Evolutionary conservation across 2,113 vertebrate genomes (phyloP).

Genomic region (Carassius carassius): DNA sequence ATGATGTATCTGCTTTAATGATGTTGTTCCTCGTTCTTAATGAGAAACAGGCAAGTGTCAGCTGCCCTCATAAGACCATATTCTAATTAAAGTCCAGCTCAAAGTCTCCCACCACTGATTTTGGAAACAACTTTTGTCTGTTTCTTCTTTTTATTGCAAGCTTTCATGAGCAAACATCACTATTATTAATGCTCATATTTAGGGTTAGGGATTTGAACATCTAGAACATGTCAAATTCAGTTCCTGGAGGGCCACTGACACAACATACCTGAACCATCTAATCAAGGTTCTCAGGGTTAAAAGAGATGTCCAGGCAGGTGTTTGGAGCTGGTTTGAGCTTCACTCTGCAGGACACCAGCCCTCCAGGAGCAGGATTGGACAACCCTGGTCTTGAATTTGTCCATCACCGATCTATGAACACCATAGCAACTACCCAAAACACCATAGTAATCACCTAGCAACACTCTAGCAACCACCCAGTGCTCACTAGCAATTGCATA

Average conservation of each 20-base stretch:
- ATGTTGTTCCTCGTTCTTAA: conserved; percentile 9
- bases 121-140: neutral
- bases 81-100: conserved; percentile 16
- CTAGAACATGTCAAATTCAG: neutral
- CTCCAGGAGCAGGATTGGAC: no score
- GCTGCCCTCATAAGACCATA: conserved; percentile 3
- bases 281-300: no score
- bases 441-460: no score
- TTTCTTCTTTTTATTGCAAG: neutral
- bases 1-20: conserved; percentile 24
- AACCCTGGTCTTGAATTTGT: no score
- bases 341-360: neutral
- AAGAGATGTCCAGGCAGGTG: no score
- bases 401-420: no score
- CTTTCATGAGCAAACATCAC: neutral
- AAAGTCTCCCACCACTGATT: neutral
- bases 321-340: neutral
- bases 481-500: no score
- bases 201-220: neutral
- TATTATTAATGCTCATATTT: neutral
- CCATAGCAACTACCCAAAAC: no score
- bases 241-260: neutral
- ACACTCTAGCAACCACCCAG: no score
- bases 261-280: neutral
- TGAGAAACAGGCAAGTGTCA: conserved; percentile 10